Evolutionary conservation across 2,797 vertebrate species (phyloP).

Genomic region (Mycteria americana): DNA sequence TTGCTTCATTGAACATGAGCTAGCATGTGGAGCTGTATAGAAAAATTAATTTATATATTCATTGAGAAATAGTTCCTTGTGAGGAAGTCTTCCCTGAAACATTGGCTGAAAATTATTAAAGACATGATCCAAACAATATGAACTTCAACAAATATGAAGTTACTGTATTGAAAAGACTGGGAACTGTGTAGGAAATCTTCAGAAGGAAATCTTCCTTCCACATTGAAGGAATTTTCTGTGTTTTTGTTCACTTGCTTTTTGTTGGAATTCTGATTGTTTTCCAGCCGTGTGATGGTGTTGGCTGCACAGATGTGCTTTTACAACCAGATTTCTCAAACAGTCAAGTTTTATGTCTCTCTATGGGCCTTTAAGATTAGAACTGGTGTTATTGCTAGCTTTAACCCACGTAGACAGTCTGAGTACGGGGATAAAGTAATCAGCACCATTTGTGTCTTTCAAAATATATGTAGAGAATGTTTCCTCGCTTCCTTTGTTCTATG

Average conservation of each 20-base stretch:
- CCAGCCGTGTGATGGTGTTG: neutral
- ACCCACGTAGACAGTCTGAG: conserved; percentile 28
- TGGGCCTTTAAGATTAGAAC: conserved; percentile 61
- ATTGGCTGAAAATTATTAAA: neutral
- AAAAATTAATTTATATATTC: neutral
- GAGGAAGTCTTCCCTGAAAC: neutral
- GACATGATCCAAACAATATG: neutral
- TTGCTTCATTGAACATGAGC: neutral
- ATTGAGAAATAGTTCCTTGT: neutral
- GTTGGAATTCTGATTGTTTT: conserved; percentile 44
- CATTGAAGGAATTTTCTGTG: conserved; percentile 10
- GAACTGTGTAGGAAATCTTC: neutral
- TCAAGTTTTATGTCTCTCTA: conserved; percentile 54
- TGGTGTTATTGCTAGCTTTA: conserved; percentile 53
- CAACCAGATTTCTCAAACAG: conserved; percentile 49
- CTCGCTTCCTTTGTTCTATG: neutral
- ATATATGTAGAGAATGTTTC: neutral
- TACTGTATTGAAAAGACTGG: neutral
- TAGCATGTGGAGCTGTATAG: neutral
- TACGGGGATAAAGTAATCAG: conserved; percentile 43
- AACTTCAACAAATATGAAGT: neutral
- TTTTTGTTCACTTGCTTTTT: conserved; percentile 47
- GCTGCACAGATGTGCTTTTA: conserved; percentile 63
- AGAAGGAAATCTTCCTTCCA: neutral
- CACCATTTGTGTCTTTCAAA: conserved; percentile 10